phyloP scores from a whole-genome alignment of 2,113 vertebrate species.

The Podarcis muralis region DNA sequence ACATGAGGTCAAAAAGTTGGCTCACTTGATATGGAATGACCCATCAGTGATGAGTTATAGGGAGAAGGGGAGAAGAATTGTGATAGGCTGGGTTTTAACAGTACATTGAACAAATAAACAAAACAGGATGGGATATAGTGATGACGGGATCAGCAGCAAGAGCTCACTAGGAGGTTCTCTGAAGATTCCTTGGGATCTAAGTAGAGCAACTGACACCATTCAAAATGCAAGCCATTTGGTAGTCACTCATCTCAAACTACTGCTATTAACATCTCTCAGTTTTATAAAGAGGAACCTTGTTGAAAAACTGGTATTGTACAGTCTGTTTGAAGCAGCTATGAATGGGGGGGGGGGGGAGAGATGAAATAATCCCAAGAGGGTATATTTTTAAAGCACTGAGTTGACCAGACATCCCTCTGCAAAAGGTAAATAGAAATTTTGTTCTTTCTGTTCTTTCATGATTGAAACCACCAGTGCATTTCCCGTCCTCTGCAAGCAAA shows the following conservation, averaged over 20 bases:
- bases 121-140: no score
- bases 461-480: conserved; percentile 34
- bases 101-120: no score
- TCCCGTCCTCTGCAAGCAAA: conserved; percentile 30
- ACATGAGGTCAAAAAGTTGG: no score
- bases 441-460: conserved; percentile 30
- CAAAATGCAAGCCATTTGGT: not conserved
- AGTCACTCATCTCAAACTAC: not conserved
- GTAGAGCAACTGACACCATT: no score
- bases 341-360: not conserved
- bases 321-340: not conserved
- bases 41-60: no score
- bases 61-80: no score
- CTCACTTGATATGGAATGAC: no score
- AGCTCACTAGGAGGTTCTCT: no score
- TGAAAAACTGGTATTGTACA: not conserved
- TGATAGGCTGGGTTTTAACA: no score
- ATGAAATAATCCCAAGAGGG: not conserved
- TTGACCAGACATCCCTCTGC: not conserved
- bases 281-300: not conserved
- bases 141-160: no score
- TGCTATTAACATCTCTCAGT: not conserved
- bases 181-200: no score
- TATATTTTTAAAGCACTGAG: not conserved
- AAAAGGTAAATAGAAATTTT: conserved; percentile 20